Evolutionary conservation across 1,140 invertebrate species (phyloP), one percentile per base, ranked within the genome.

Genomic region (Eurytemora carolleeae): DNA sequence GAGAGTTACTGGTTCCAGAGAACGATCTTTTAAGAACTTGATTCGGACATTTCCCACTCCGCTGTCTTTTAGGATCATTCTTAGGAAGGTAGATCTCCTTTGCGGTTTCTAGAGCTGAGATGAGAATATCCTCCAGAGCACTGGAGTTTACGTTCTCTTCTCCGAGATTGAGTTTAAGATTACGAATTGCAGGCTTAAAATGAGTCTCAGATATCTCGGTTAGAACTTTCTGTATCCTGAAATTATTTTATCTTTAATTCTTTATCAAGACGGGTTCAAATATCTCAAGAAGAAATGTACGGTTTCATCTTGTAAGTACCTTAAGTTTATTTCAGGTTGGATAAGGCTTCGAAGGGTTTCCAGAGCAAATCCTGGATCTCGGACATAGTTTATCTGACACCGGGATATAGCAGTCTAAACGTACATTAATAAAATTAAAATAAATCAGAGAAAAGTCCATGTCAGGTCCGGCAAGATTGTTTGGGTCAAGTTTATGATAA

Each of bases 181-280:
- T 87, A 61, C 80, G 78, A n/a, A 86, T 78, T 31, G 82, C 85
- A 63, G 83, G 82, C 65, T 82, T 79, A 72, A 87, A 85, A 71
- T 55, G 22, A 3, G 23, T 16, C 23, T 53, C 44, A 1, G 25
- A 1, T 24, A 58, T 58, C 2, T 62, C 55, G 15, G 1, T 16
- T 19, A 62, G 23, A 22, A 62, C 19, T 18, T 17, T 23, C 12
- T 62, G 22, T 17, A 62, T 56, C n/a, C 31, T 44, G 31, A 44
- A 44, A 44, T n/a, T n/a, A n/a, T n/a, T n/a, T n/a, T n/a, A n/a
- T n/a, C n/a, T n/a, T n/a, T n/a, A n/a, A n/a, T n/a, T n/a, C n/a
- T n/a, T n/a, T n/a, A n/a, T n/a, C n/a, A n/a, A n/a, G n/a, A n/a
- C n/a, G n/a, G n/a, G n/a, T n/a, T n/a, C n/a, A n/a, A n/a, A n/a